phyloP scores from a whole-genome alignment of 2,797 vertebrate species.

The Cynopterus sphinx region DNA sequence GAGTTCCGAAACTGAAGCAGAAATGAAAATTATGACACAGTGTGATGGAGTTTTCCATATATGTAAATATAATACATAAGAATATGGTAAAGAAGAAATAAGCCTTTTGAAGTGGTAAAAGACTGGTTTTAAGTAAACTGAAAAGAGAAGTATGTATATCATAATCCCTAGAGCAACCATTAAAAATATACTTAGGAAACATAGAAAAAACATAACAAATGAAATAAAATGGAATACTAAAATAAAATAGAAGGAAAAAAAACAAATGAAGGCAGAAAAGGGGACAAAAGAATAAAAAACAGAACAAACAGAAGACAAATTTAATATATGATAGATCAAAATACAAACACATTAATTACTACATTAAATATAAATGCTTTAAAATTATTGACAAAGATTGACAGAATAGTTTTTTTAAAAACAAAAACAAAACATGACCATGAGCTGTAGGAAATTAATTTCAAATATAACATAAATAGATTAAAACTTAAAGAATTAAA shows the following conservation, averaged over 20 bases:
- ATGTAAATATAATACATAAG: not conserved
- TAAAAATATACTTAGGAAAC: not conserved
- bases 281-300: not conserved
- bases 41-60: not conserved
- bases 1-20: not conserved
- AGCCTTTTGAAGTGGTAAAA: not conserved
- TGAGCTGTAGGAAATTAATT: not conserved
- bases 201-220: not conserved
- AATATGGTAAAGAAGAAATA: not conserved
- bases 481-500: not conserved
- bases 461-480: not conserved
- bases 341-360: not conserved
- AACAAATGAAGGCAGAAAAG: not conserved
- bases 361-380: not conserved
- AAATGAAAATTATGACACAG: not conserved
- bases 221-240: not conserved
- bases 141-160: not conserved
- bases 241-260: not conserved
- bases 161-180: not conserved
- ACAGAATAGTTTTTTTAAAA: not conserved
- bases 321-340: not conserved
- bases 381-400: not conserved
- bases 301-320: not conserved
- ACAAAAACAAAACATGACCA: not conserved
- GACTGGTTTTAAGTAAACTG: not conserved